Evolutionary conservation across 2,113 vertebrate genomes (phyloP), one percentile per base, ranked within the genome.

Genomic region (Tragelaphus buxtoni): DNA sequence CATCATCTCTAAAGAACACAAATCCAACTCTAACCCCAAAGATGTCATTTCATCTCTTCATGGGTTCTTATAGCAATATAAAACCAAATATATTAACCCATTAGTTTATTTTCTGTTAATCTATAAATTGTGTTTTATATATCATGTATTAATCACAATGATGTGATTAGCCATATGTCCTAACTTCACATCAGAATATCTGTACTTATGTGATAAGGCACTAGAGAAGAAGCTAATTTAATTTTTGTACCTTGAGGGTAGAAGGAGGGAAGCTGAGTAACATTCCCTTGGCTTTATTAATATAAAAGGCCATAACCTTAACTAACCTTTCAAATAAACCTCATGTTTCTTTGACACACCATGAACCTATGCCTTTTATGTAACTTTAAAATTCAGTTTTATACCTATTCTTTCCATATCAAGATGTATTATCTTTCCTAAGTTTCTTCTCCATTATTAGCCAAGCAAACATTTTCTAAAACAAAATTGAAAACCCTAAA

Each of bases 1-100:
- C 9, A 90, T 72, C 45, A 84, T 45, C 13, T 94, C 60, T 90
- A 39, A 95, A 91, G 11, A 95, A 86, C 86, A 95, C 32, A 89
- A 17, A 93, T 93, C 30, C 32, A 92, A 49, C 30, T 90, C 32
- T 81, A 90, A 95, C 8, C 18, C 35, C 12, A 47, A 88, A 96
- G 20, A 88, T n/a, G 2, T 22, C 58, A 94, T 84, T 3, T 63
- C 24, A 51, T 80, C 5, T 58, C 11, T 72, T 81, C 9, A 32
- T 30, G 11, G 3, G 22, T 53, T 17, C 55, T 86, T 77, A 49
- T 53, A 77, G 9, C 1, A 35, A 86, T 26, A 53, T 45, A 77
- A 86, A 91, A 30, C 7, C 14, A 47, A n/a, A n/a, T n/a, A n/a
- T n/a, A n/a, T n/a, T n/a, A n/a, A n/a, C n/a, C n/a, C n/a, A 5